Evolutionary conservation across 2,888 invertebrate genomes (phyloP).

Genomic region (Tinea trinotella): DNA sequence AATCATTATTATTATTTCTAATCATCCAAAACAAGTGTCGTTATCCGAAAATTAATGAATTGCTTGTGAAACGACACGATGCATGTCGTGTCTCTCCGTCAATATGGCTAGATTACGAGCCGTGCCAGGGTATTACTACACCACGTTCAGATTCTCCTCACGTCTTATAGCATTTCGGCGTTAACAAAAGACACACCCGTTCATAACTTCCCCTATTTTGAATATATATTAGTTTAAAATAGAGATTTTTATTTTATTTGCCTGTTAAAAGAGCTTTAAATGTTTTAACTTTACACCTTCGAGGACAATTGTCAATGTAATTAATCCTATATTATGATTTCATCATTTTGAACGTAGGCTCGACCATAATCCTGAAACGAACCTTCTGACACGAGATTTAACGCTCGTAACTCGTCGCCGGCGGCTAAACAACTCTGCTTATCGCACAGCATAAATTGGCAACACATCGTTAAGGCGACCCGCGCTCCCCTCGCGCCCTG

Average conservation of each 20-base stretch:
- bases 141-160: constrained; percentile 16
- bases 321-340: not conserved
- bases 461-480: constrained; percentile 68
- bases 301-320: too few relatives aligned
- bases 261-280: not conserved
- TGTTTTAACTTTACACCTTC: too few relatives aligned
- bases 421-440: constrained; percentile 65
- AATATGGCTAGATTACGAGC: constrained; percentile 24
- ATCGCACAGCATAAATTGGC: constrained; percentile 69
- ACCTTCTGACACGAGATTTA: constrained; percentile 44
- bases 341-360: not conserved
- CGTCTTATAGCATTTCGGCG: constrained; percentile 12
- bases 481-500: constrained; percentile 42
- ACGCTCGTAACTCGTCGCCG: constrained; percentile 49
- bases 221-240: not conserved
- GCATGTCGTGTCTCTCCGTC: constrained; percentile 22
- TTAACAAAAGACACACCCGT: constrained; percentile 14
- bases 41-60: constrained; percentile 14
- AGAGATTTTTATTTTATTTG: not conserved
- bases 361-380: constrained; percentile 24
- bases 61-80: constrained; percentile 12
- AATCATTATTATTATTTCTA: too few relatives aligned
- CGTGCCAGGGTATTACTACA: not conserved
- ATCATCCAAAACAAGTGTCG: not conserved
- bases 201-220: not conserved